Evolutionary conservation across 2,113 vertebrate species (phyloP), one percentile per base, ranked within the genome.

Genomic region (Nasalis larvatus): DNA sequence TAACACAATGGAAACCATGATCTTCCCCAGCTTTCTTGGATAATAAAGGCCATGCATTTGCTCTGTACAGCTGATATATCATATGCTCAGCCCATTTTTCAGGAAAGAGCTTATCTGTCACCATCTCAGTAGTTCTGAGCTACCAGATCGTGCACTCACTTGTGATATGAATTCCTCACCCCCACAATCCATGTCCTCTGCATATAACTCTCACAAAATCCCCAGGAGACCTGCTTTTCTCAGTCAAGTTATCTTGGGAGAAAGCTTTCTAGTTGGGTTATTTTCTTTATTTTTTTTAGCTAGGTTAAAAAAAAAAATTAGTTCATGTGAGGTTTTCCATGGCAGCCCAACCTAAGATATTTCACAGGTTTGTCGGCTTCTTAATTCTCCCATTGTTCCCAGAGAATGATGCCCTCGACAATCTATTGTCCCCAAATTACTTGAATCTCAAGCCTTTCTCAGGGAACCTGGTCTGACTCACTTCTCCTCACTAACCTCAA

Each of bases 281-380:
- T 97, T 98, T 97, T 96, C 89, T 96, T 97, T 97, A 98, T 96
- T 98, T 98, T 97, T 98, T 98, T 97, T 93, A 25, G 89, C 78
- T 89, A 96, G 82, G 35, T 71, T 54, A 30, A 66, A 73, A 93
- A 94, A n/a, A n/a, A 87, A 83, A 80, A 60, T 37, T 2, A 92
- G 80, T 80, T 78, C 93, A 90, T 86, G 23, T 78, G 56, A 86
- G 0, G 4, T 54, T 88, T 87, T 86, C 89, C 82, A 40, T 92
- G 97, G 92, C 71, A 91, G 92, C 47, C 63, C 89, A 96, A 95
- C 96, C 89, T 42, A 95, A 98, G 97, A 86, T 80, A 84, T 63
- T 96, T 97, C 92, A 97, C 78, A 94, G 0, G 27, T 86, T 77
- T 85, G 45, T 16, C 18, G 91, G 95, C 69, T 69, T 95, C 88